Evolutionary conservation across 2,888 invertebrate species (phyloP).

Genomic region (Dynastes tityus): DNA sequence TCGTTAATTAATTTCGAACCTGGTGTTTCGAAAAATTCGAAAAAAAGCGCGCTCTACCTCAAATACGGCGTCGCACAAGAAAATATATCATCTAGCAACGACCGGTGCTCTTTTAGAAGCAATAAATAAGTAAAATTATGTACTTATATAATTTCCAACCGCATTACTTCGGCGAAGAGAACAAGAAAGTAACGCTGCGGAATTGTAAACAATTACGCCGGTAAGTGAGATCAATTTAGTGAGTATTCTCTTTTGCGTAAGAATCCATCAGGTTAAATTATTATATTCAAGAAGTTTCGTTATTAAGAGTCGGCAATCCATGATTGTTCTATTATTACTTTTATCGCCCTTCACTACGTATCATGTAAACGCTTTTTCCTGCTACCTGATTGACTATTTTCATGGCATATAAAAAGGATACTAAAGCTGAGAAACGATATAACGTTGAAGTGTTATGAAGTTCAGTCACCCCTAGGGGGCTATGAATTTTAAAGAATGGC

Average conservation of each 20-base stretch:
- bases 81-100: conserved; percentile 5
- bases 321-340: conserved; percentile 5
- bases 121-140: conserved; percentile 12
- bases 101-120: not conserved
- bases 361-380: not conserved
- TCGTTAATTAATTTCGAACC: conserved; percentile 48
- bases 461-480: too few relatives aligned
- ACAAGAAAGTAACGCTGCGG: not conserved
- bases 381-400: too few relatives aligned
- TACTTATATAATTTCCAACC: conserved; percentile 20
- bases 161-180: not conserved
- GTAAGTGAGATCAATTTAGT: conserved; percentile 1
- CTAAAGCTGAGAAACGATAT: too few relatives aligned
- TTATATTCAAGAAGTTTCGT: not conserved
- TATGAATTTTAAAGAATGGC: too few relatives aligned
- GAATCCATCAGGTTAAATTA: not conserved
- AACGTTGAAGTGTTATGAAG: too few relatives aligned
- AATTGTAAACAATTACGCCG: conserved; percentile 12
- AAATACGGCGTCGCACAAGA: conserved; percentile 1
- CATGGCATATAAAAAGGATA: too few relatives aligned
- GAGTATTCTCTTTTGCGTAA: not conserved
- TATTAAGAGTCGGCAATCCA: conserved; percentile 1
- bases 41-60: conserved; percentile 11
- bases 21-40: conserved; percentile 36
- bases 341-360: not conserved